Evolutionary conservation across 2,888 invertebrate genomes (phyloP), one percentile per base, ranked within the genome.

Genomic region (Proisotoma minuta): DNA sequence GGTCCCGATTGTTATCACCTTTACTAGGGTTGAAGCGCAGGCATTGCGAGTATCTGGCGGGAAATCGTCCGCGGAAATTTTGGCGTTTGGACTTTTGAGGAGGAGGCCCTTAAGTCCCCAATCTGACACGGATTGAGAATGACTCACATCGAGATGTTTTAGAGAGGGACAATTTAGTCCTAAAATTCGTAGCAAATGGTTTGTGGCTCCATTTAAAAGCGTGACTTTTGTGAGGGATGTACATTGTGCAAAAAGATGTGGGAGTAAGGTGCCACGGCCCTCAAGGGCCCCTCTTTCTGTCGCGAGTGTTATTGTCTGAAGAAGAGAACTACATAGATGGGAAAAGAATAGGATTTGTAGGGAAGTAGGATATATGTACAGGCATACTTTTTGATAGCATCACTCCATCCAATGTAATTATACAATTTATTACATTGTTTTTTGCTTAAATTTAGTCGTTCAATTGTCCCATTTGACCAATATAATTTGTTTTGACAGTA

Each of bases 391-490:
- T 43, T 43, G 4, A 43, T 5, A 12, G 43, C 43, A 20, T 43
- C 43, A 2, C 66, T 40, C 62, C 60, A 63, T 1, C 57, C 18
- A 15, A 68, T 10, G 3, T 63, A 49, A 3, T 47, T 61, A 29
- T 65, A 66, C 0, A 68, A 56, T 24, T 60, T 49, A 8, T 66
- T 59, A 49, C 63, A 54, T 20, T 68, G 59, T 10, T 39, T 24
- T 0, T 23, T 5, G 5, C 34, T 53, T 57, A 68, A 27, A 18
- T 63, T 60, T 23, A 63, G 60, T 20, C 60, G 59, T 12, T 61
- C 58, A 8, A 60, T 65, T 5, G 63, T 63, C 15, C 68, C 68
- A 53, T 63, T 60, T 2, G 63, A 59, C 68, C 68, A 68, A 20
- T 50, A 62, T 12, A 65, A 23, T 2, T 61, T 54, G 39, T 54